phyloP scores from a whole-genome alignment of 64 coral and sea anemone species.

The Porites australiensis region DNA sequence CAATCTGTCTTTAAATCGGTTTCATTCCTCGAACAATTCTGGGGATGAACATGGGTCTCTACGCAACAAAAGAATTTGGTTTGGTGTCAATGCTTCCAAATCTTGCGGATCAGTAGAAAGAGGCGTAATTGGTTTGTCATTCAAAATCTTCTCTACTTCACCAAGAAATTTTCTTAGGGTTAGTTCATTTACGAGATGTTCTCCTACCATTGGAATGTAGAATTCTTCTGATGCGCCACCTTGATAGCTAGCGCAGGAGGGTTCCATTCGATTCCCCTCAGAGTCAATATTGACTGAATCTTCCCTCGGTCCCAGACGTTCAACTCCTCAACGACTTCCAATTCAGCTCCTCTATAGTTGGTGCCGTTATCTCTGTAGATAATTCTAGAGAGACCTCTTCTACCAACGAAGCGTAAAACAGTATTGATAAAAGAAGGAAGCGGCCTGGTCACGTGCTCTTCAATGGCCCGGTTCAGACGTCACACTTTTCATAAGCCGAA shows the following conservation, averaged over 20 bases:
- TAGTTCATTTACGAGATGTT: background rate
- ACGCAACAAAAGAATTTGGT: constrained; percentile 13
- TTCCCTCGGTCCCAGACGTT: constrained; percentile 10
- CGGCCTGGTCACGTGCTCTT: constrained; percentile 69
- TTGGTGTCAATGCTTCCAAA: background rate
- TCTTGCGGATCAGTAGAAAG: background rate
- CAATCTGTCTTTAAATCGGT: no score
- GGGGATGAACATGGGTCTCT: background rate
- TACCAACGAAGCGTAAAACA: constrained; percentile 32
- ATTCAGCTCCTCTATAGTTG: no score
- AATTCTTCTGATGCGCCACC: background rate
- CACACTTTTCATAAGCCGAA: no score
- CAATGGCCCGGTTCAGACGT: background rate
- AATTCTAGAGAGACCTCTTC: constrained; percentile 3
- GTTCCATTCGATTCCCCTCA: background rate
- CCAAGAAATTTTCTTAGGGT: no score
- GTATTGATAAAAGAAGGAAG: constrained; percentile 53
- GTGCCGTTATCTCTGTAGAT: constrained; percentile 44
- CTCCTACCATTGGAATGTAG: background rate
- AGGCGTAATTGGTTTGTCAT: background rate
- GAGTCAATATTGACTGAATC: background rate
- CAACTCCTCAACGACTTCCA: background rate
- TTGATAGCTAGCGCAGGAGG: no score
- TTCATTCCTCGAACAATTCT: background rate
- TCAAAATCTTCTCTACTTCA: no score